These are phyloP conservation scores for Mesopsocus fuscifrons DNA, from an alignment of 2,888 invertebrate species.

Conservation along the genomic window DNA sequence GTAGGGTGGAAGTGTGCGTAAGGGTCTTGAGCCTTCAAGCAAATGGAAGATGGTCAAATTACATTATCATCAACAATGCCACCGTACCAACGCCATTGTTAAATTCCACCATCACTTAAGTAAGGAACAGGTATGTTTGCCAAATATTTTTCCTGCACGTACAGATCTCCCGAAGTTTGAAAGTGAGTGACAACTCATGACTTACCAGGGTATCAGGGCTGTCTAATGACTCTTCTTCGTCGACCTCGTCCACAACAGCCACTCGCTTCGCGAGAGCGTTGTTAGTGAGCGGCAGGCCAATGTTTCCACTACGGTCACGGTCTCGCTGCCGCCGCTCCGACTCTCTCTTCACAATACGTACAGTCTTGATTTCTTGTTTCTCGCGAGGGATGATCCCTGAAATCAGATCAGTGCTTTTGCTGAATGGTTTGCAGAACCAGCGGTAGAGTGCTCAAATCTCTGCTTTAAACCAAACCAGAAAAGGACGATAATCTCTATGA, in stretches of 20 bases:
- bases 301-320: conserved; percentile 40
- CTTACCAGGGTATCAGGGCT: background rate
- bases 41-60: too few relatives aligned
- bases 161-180: too few relatives aligned
- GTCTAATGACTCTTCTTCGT: conserved; percentile 18
- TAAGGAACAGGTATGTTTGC: too few relatives aligned
- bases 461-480: background rate
- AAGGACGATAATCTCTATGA: too few relatives aligned
- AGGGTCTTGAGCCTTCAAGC: conserved; percentile 20
- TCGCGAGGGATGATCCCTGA: conserved; percentile 52
- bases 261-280: conserved; percentile 18
- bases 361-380: conserved; percentile 80
- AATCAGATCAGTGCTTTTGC: conserved; percentile 17
- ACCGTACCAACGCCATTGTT: too few relatives aligned
- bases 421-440: conserved; percentile 23
- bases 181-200: too few relatives aligned
- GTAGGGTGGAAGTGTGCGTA: conserved; percentile 6
- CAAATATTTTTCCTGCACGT: too few relatives aligned
- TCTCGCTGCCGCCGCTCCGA: conserved; percentile 71
- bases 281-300: conserved; percentile 20
- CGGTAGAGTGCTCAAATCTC: too few relatives aligned
- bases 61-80: too few relatives aligned
- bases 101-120: too few relatives aligned
- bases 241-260: conserved; percentile 25
- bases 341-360: conserved; percentile 80